Evolutionary conservation across 1,140 invertebrate species (phyloP).

Genomic region (Meteorus sp.): DNA sequence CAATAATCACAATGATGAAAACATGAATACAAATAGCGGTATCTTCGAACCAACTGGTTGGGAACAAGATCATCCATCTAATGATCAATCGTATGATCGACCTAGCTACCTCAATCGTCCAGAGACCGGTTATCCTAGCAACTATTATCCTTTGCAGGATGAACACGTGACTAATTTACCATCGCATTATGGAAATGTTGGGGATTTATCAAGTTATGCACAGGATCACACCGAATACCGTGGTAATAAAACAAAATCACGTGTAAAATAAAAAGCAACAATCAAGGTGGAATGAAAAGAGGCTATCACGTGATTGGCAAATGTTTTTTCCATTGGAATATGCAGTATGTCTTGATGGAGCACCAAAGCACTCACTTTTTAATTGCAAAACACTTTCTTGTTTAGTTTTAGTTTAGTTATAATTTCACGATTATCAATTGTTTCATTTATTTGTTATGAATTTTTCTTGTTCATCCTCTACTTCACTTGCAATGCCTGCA

Average conservation of each 20-base stretch:
- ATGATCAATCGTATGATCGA: constrained; percentile 33
- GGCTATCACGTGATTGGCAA: constrained; percentile 11
- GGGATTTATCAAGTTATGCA: constrained; percentile 38
- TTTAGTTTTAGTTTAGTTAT: no score
- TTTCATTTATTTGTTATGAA: no score
- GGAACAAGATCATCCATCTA: constrained; percentile 39
- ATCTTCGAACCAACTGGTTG: constrained; percentile 38
- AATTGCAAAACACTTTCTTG: no score
- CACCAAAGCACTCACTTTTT: no score
- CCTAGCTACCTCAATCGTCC: constrained; percentile 44
- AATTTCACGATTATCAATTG: no score
- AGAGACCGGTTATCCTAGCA: constrained; percentile 26
- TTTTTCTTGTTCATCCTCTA: no score
- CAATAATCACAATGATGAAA: constrained; percentile 51
- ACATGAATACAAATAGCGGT: constrained; percentile 36
- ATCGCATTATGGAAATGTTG: constrained; percentile 35
- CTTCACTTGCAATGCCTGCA: no score
- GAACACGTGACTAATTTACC: constrained; percentile 32
- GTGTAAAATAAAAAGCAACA: constrained; percentile 7
- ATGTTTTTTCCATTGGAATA: constrained; percentile 1
- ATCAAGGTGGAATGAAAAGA: constrained; percentile 14
- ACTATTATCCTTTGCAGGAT: constrained; percentile 39
- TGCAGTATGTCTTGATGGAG: no score
- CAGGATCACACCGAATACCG: constrained; percentile 50
- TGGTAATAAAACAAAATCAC: constrained; percentile 47